phyloP scores from a whole-genome alignment of 1,140 invertebrate species.

The Brevipalpus yothersi region DNA sequence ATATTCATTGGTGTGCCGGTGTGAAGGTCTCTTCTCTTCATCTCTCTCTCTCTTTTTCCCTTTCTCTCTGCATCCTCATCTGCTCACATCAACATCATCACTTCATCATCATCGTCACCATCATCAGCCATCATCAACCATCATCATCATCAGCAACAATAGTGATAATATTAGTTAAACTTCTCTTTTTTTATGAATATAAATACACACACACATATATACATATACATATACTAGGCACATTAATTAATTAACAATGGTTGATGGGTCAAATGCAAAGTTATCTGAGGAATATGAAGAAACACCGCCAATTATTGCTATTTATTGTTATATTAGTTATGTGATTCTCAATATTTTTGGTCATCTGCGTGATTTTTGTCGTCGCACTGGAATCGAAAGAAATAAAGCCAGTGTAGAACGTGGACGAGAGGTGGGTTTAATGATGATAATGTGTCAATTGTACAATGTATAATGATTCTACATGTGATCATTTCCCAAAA shows the following conservation, averaged over 20 bases:
- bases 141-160: no score
- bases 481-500: not conserved
- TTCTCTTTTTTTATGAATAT: no score
- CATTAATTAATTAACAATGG: not conserved
- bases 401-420: conserved; percentile 18
- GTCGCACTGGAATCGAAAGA: conserved; percentile 21
- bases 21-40: no score
- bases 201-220: no score
- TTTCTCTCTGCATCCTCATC: no score
- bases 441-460: not conserved
- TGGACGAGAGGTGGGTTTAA: conserved; percentile 13
- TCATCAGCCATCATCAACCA: no score
- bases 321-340: conserved; percentile 13
- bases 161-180: no score
- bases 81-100: no score
- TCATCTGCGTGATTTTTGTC: conserved; percentile 22
- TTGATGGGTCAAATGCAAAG: not conserved
- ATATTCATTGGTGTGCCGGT: no score
- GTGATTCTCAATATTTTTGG: conserved; percentile 21
- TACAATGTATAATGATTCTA: not conserved
- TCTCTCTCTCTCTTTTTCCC: no score
- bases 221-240: no score
- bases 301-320: conserved; percentile 11
- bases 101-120: no score
- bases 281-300: conserved; percentile 12